Percentiles rank a stretch among this genome's conserved stretches.
These are phyloP conservation scores for Halcyon leucocephala DNA, from an alignment of 2,797 vertebrate species.

Conservation along the genomic window DNA sequence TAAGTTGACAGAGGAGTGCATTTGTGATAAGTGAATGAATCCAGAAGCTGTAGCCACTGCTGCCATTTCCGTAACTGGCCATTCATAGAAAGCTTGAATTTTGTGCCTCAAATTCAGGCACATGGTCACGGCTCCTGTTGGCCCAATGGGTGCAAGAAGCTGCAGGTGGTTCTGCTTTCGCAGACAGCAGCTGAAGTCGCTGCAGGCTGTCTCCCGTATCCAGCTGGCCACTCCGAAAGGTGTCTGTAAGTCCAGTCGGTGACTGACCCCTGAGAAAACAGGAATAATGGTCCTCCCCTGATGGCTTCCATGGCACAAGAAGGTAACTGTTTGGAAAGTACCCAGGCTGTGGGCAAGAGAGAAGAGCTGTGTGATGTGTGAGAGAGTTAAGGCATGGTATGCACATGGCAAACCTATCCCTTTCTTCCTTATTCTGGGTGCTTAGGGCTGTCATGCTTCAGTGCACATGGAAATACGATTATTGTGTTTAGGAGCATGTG, in stretches of 20 bases:
- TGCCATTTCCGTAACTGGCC: background rate
- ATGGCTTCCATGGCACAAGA: background rate
- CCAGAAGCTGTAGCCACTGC: background rate
- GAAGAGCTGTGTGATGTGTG: background rate
- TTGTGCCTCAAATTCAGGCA: background rate
- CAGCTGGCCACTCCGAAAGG: background rate
- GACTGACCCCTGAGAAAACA: background rate
- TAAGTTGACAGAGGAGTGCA: background rate
- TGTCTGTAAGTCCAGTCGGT: background rate
- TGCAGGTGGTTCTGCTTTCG: background rate
- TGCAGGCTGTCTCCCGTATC: background rate
- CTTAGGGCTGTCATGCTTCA: background rate
- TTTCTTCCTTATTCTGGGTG: background rate
- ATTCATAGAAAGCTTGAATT: background rate
- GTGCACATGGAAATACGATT: accelerated
- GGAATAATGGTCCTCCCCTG: background rate
- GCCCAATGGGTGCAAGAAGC: background rate
- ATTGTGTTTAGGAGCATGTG: slow-evolving; percentile 11
- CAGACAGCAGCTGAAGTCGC: background rate
- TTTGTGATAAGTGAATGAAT: background rate
- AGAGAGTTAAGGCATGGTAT: background rate
- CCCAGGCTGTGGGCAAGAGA: background rate
- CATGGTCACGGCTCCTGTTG: background rate
- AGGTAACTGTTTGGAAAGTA: background rate
- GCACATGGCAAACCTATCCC: background rate